Evolutionary conservation across 92 coral and sea anemone genomes (phyloP).

Genomic region (Desmophyllum pertusum): DNA sequence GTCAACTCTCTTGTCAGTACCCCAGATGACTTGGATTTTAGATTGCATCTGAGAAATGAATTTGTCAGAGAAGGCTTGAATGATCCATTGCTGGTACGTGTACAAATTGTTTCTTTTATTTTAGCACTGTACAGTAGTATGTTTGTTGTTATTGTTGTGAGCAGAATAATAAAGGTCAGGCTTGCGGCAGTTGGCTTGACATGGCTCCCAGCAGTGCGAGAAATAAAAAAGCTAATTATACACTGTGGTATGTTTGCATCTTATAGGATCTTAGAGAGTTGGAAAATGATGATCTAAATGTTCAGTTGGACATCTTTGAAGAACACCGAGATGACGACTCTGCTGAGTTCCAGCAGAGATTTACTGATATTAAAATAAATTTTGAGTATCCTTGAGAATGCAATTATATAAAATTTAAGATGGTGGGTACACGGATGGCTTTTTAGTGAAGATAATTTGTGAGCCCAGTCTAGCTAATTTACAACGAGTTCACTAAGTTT

Average conservation of each 20-base stretch:
- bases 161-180: too few species aligned
- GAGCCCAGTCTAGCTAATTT: too few species aligned
- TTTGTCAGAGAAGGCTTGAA: slow-evolving; percentile 93
- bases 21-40: slow-evolving; percentile 95
- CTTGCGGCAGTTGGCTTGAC: too few species aligned
- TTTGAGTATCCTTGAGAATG: slow-evolving; percentile 93
- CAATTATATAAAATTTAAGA: not conserved
- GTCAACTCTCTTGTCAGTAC: slow-evolving; percentile 94
- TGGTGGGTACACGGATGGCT: not conserved
- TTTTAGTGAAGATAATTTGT: too few species aligned
- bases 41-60: slow-evolving; percentile 96
- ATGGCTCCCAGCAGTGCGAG: too few species aligned
- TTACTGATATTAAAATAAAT: slow-evolving; percentile 84
- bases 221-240: not conserved
- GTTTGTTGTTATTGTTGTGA: too few species aligned
- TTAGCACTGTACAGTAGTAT: too few species aligned
- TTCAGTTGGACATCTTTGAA: slow-evolving; percentile 97
- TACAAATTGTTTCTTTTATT: too few species aligned
- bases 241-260: not conserved
- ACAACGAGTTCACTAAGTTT: too few species aligned
- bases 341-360: slow-evolving; percentile 92
- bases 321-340: slow-evolving; percentile 96
- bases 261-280: slow-evolving; percentile 86
- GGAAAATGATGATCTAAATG: slow-evolving; percentile 97
- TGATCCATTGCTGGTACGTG: slow-evolving; percentile 84